Evolutionary conservation across 2,888 invertebrate genomes (phyloP), one percentile per base, ranked within the genome.

Genomic region (Pachliopta kotzebuea): DNA sequence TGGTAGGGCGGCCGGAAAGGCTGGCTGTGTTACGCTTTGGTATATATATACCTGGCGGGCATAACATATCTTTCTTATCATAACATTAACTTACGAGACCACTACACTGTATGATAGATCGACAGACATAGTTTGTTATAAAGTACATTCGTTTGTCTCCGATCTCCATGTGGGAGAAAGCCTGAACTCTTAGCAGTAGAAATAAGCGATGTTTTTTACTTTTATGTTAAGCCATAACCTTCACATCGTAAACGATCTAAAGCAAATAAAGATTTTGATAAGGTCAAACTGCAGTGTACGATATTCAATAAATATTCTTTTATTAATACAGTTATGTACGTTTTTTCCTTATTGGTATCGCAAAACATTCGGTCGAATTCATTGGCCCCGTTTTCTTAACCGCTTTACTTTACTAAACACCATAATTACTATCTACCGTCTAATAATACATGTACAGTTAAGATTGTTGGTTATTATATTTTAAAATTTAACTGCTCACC

Each of bases 1-100:
- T 61, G 52, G 66, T 63, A 63, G 56, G 49, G 26, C 57, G 31
- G 24, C 57, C 55, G 57, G 60, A 60, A 63, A 58, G 58, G 37
- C 58, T 26, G 9, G 37, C 24, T 23, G 54, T 56, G 45, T 62
- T 54, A 58, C 61, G 54, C 55, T 62, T 65, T 62, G n/a, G 61
- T 65, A 20, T 61, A 57, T 45, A 60, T 56, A 49, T 62, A 62
- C 52, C 52, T 60, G 56, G 60, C 56, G 11, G 21, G 52, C 29
- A 18, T 24, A 29, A 7, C 49, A 42, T 57, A 37, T 62, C 26
- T 61, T 50, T 26, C 37, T 37, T 11, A n/a, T 50, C 56, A 52
- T 17, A 14, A 56, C 50, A 50, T 24, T 50, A 29, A 56, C 55
- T 55, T n/a, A 3, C 4, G 17, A 6, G 21, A 52, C 21, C 2